Evolutionary conservation across 92 coral and sea anemone genomes (phyloP).

Genomic region (Umimayanthus chanpuru): DNA sequence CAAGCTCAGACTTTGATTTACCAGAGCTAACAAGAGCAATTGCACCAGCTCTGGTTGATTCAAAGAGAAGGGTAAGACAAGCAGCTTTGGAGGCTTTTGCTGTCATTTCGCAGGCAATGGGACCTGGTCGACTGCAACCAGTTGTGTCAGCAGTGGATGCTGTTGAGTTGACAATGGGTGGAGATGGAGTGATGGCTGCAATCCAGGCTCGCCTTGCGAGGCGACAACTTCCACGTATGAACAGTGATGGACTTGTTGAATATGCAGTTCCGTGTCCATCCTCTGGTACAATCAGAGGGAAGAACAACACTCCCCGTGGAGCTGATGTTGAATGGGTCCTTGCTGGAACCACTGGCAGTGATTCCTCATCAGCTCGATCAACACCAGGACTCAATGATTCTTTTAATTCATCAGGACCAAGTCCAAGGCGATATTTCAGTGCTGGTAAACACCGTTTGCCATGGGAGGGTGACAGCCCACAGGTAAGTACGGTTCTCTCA

Average conservation of each 20-base stretch:
- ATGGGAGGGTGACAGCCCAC: conserved; percentile 80
- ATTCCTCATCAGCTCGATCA: conserved; percentile 87
- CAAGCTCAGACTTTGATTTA: conserved; percentile 94
- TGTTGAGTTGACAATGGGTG: conserved; percentile 88
- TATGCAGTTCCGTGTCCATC: conserved; percentile 95
- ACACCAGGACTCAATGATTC: conserved; percentile 97
- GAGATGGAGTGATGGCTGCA: conserved; percentile 97
- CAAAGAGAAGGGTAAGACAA: conserved; percentile 92
- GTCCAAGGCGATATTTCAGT: conserved; percentile 91
- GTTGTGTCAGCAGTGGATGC: conserved; percentile 86
- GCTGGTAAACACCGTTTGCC: conserved; percentile 95
- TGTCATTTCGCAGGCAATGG: conserved; percentile 99
- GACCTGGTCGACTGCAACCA: conserved; percentile 91
- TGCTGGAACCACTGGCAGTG: conserved; percentile 90
- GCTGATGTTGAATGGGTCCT: conserved; percentile 99
- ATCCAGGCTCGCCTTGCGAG: conserved; percentile 97
- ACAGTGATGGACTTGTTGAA: conserved; percentile 96
- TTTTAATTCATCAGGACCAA: conserved; percentile 73
- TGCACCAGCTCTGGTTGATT: conserved; percentile 94
- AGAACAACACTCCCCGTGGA: conserved; percentile 78
- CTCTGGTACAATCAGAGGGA: conserved; percentile 88
- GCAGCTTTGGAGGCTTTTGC: conserved; percentile 99
- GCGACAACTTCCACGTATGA: conserved; percentile 92
- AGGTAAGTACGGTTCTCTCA: not conserved
- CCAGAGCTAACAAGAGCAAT: conserved; percentile 83